Conservation (phyloP, 2,113 vertebrate genomes). For the Mesocricetus auratus region DNA sequence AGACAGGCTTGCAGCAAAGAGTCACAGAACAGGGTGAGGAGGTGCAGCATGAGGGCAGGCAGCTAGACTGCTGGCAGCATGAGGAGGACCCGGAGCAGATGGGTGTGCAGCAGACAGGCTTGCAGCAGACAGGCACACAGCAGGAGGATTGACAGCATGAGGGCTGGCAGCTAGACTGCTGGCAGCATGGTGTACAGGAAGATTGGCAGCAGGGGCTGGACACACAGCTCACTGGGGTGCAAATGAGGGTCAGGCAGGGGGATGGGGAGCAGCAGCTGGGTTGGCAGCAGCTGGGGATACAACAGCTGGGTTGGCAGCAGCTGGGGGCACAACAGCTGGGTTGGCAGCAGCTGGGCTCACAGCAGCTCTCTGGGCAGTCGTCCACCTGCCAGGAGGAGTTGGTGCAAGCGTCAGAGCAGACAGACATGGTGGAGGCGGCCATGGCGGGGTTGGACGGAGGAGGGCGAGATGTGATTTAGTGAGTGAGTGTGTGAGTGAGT, state of each 20-base stretch:
- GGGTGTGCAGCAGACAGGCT: neutral
- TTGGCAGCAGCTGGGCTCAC: neutral
- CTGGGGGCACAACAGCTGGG: neutral
- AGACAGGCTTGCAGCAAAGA: neutral
- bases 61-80: too few species aligned
- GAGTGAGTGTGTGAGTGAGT: neutral
- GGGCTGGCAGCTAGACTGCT: neutral
- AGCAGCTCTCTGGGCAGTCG: constrained; percentile 24
- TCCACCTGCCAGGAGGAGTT: constrained; percentile 25
- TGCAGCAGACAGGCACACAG: neutral
- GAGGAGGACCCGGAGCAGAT: too few species aligned
- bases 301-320: neutral
- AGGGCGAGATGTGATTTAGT: neutral
- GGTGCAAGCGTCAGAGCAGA: neutral
- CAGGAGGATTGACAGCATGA: neutral
- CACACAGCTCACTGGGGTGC: neutral
- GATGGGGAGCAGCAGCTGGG: neutral
- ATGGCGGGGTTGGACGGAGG: neutral
- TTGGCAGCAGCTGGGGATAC: neutral
- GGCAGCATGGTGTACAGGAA: rapidly evolving
- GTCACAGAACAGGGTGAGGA: too few species aligned
- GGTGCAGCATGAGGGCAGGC: too few species aligned
- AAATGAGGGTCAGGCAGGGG: rapidly evolving
- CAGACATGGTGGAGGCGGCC: neutral
- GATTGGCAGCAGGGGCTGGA: neutral